phyloP scores from a whole-genome alignment of 1,140 invertebrate species.

The Portunus trituberculatus region DNA sequence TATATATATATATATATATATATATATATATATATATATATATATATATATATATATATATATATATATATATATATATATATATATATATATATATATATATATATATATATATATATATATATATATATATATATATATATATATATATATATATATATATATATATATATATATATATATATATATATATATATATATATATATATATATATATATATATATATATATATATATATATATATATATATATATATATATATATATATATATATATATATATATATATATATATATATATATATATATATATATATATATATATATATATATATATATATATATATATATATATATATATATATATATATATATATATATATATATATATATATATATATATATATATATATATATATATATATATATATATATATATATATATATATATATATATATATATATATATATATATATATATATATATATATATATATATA shows the following conservation, averaged over 20 bases:
- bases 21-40: constrained; percentile 1
- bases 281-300: too few species aligned
- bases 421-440: too few species aligned
- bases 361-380: neutral
- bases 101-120: too few species aligned
- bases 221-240: neutral
- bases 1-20: neutral
- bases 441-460: too few species aligned
- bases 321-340: neutral
- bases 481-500: neutral
- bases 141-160: too few species aligned
- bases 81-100: neutral
- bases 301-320: neutral
- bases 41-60: neutral
- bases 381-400: neutral
- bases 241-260: neutral
- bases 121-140: too few species aligned
- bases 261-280: too few species aligned
- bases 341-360: neutral
- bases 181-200: neutral
- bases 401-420: too few species aligned
- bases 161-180: neutral
- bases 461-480: neutral
- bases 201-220: neutral
- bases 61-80: neutral